A percentile compares a stretch with the other conserved stretches of the same genome.
Conservation (phyloP, 1,140 invertebrate species). For the Drosophila pectinifera region DNA sequence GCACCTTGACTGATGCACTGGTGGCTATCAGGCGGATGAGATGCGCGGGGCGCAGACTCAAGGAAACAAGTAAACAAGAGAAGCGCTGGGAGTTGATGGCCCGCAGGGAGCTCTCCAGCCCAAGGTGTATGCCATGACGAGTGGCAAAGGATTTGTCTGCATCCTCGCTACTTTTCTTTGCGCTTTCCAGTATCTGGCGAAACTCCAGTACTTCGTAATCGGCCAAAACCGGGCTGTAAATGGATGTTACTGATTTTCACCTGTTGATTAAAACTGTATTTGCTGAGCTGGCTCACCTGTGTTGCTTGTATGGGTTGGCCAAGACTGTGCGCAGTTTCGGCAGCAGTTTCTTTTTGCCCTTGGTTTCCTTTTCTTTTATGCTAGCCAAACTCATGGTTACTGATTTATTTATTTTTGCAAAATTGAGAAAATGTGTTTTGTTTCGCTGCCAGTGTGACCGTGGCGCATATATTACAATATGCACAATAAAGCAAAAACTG, state of each 20-base stretch:
- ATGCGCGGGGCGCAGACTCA: conserved; percentile 63
- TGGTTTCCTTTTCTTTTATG: conserved; percentile 62
- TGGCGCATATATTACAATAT: neutral
- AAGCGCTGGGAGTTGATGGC: conserved; percentile 58
- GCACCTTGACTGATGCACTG: conserved; percentile 58
- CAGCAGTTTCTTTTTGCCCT: conserved; percentile 65
- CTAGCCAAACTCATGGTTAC: conserved; percentile 56
- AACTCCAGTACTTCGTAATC: conserved; percentile 49
- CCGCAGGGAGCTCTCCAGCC: conserved; percentile 63
- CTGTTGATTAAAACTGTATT: neutral
- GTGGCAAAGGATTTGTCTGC: conserved; percentile 44
- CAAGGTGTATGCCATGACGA: conserved; percentile 51
- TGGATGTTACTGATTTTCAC: neutral
- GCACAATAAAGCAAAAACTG: neutral
- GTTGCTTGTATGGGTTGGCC: conserved; percentile 70
- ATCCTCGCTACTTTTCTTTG: neutral
- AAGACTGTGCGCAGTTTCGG: conserved; percentile 61
- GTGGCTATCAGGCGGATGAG: conserved; percentile 61
- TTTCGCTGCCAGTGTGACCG: neutral
- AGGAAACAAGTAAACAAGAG: conserved; percentile 63
- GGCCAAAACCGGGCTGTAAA: conserved; percentile 54
- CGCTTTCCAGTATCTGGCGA: conserved; percentile 27
- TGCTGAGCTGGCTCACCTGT: conserved; percentile 29
- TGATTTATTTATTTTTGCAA: neutral
- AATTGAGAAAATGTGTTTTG: conserved; percentile 26